Evolutionary conservation across 64 coral and sea anemone genomes (phyloP).

Genomic region (Orbicella faveolata): DNA sequence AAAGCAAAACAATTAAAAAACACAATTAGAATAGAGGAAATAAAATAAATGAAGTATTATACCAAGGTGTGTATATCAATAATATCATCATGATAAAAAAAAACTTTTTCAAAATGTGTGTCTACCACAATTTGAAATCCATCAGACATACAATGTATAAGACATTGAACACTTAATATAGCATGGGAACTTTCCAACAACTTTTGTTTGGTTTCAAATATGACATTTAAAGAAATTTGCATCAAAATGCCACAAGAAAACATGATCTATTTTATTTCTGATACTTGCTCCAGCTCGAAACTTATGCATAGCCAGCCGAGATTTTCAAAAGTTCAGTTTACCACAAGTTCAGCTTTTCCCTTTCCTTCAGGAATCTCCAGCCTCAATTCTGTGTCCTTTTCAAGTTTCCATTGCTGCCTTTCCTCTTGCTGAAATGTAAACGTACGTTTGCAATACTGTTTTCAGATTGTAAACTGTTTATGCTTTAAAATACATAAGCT

Average conservation of each 20-base stretch:
- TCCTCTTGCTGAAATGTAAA: constrained; percentile 56
- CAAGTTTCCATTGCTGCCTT: constrained; percentile 87
- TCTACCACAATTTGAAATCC: no score
- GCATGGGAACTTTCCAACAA: no score
- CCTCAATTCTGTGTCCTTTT: constrained; percentile 77
- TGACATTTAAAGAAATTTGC: background rate
- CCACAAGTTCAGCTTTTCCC: constrained; percentile 70
- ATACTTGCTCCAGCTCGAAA: no score
- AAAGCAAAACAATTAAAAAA: background rate
- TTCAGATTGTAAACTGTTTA: background rate
- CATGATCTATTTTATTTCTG: background rate
- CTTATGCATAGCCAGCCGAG: no score
- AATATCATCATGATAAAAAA: no score
- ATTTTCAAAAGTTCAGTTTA: background rate
- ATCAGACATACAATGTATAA: no score
- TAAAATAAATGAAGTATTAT: no score
- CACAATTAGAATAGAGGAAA: no score
- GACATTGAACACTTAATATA: no score
- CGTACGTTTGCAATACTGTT: background rate
- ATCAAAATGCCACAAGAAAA: background rate
- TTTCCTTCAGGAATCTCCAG: constrained; percentile 78
- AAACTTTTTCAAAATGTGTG: no score
- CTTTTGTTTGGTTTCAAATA: no score
- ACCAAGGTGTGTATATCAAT: no score
- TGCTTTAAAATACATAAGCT: background rate